Conservation (phyloP, 2,113 vertebrate genomes). For the Chinchilla lanigera region DNA sequence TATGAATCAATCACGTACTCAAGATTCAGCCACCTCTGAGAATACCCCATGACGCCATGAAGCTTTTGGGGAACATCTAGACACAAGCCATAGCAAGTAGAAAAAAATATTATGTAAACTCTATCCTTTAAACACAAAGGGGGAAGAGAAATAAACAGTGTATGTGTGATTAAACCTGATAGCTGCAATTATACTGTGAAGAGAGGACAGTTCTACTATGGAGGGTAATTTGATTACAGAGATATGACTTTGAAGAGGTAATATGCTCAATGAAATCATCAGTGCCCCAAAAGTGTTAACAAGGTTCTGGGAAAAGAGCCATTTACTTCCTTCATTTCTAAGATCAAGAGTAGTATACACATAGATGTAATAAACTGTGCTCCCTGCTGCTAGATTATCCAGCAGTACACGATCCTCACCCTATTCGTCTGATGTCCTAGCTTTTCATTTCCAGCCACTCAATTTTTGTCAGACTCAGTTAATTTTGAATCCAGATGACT, state of each 20-base stretch:
- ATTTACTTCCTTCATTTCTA: constrained; percentile 43
- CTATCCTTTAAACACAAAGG: constrained; percentile 26
- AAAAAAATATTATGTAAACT: neutral
- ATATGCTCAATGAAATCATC: constrained; percentile 67
- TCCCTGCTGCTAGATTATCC: neutral
- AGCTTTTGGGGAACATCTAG: neutral
- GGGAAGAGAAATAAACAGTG: constrained; percentile 4
- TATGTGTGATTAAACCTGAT: constrained; percentile 54
- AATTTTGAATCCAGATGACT: neutral
- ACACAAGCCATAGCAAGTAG: neutral
- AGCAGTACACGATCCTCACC: neutral
- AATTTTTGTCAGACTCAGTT: neutral
- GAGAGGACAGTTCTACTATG: constrained; percentile 34
- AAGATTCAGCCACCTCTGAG: neutral
- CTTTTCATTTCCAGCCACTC: neutral
- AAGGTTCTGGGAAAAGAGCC: constrained; percentile 43
- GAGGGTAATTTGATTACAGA: constrained; percentile 60
- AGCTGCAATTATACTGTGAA: constrained; percentile 6
- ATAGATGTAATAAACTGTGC: neutral
- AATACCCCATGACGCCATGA: neutral
- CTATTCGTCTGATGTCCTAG: neutral
- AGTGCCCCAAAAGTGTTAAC: constrained; percentile 62
- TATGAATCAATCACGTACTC: neutral
- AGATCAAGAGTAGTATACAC: neutral
- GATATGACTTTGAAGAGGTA: constrained; percentile 60